A percentile compares a stretch with the other conserved stretches of the same genome.
Conservation (phyloP, 2,113 vertebrate species). For the Tretioscincus oriximinensis region DNA sequence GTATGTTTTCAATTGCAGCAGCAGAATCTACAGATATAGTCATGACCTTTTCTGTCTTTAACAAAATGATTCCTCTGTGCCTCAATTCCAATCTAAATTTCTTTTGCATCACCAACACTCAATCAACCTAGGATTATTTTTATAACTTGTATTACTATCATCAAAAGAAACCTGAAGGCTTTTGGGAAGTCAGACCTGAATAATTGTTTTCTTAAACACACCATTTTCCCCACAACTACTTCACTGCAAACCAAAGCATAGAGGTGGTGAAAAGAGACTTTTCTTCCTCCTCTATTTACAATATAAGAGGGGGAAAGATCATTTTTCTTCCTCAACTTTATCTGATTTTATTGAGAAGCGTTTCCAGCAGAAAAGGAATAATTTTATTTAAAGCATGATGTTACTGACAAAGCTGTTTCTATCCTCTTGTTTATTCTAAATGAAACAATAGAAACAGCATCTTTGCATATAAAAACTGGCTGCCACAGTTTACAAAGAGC, state of each 20-base stretch:
- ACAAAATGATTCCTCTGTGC: constrained; percentile 55
- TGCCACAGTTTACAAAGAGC: neutral
- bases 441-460: constrained; percentile 6
- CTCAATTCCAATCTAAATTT: constrained; percentile 50
- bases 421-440: constrained; percentile 44
- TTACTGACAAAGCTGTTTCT: constrained; percentile 22
- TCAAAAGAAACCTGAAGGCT: constrained; percentile 46
- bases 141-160: constrained; percentile 38
- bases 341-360: neutral
- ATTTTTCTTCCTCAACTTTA: neutral
- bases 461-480: constrained; percentile 6
- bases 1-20: constrained; percentile 47
- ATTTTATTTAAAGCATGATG: neutral
- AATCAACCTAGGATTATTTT: constrained; percentile 43
- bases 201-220: constrained; percentile 36
- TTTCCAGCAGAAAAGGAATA: neutral
- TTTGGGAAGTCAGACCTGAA: constrained; percentile 40
- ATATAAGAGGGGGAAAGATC: neutral
- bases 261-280: neutral
- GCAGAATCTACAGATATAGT: constrained; percentile 63
- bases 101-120: constrained; percentile 36
- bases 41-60: constrained; percentile 59
- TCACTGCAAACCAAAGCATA: constrained; percentile 7
- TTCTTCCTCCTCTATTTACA: neutral
- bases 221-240: constrained; percentile 42